Evolutionary conservation across 1,140 invertebrate species (phyloP), one percentile per base, ranked within the genome.

Genomic region (Vanessa tameamea): DNA sequence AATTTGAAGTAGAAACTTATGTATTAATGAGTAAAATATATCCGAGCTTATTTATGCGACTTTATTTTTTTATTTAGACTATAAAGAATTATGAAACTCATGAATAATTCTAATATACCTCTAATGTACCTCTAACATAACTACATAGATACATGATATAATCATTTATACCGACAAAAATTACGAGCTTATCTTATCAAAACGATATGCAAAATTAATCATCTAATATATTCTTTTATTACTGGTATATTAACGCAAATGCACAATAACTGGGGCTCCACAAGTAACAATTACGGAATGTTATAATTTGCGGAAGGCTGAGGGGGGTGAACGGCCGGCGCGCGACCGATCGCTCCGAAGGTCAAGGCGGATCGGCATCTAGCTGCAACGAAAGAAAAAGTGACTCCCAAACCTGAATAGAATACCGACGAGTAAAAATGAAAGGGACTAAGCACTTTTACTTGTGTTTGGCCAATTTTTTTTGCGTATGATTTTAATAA

Each of bases 401-500:
- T 92, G 89, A 92, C 89, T 86, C 82, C 84, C 87, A 87, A 90
- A 91, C 88, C 88, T 88, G 89, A 91, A 91, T 88, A 90, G 88
- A 88, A 87, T 83, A 31, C 78, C 89, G 89, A 92, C 91, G 85
- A 82, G 87, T 91, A 91, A 92, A 91, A 92, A 92, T 89, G 91
- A 92, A 92, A 92, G 91, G 55, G 57, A 71, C 75, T 79, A 57
- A 57, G 53, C 53, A 57, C 53, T 57, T 57, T 57, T 57, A 57
- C 53, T 57, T 23, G 9, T 57, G 53, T 55, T 23, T 8, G 3
- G 53, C 53, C 53, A 23, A 57, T 26, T 16, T 57, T 55, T 57
- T 57, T 57, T 57, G 53, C 53, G 53, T 57, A 13, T 57, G 4
- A 23, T 14, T 4, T 23, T 57, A 23, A 57, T 57, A 3, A 31